Percentiles rank a stretch among this genome's conserved stretches.
Evolutionary conservation across 2,797 vertebrate species (phyloP).

Genomic region (Helicolenus hilgendorfi): DNA sequence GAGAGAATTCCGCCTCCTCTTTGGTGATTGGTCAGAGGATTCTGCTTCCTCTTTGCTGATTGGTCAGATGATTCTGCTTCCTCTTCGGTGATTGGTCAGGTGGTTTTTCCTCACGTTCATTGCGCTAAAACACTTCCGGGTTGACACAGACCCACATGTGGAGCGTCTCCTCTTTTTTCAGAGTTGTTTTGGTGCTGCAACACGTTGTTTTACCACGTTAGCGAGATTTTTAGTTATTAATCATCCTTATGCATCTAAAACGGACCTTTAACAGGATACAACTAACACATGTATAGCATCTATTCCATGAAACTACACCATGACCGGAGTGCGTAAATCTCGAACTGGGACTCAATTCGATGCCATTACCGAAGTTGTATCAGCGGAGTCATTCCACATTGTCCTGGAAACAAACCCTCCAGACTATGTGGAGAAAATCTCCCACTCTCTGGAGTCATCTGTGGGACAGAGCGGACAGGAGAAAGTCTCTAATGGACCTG

Average conservation of each 20-base stretch:
- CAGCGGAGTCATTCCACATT: accelerated
- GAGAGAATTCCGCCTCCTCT: accelerated
- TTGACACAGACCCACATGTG: neutral
- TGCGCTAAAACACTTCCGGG: conserved; percentile 51
- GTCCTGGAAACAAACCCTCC: neutral
- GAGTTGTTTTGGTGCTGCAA: neutral
- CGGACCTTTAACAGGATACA: accelerated
- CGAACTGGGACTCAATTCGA: accelerated
- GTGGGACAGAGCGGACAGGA: neutral
- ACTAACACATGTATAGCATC: too few relatives aligned
- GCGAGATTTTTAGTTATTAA: accelerated
- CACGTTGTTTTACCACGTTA: accelerated
- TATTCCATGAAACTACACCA: neutral
- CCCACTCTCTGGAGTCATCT: conserved; percentile 5
- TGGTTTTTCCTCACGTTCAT: neutral
- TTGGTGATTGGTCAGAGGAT: conserved; percentile 34
- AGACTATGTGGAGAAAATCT: conserved; percentile 20
- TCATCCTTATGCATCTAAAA: neutral
- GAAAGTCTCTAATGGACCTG: neutral
- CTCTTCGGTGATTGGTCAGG: conserved; percentile 55
- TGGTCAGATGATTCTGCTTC: conserved; percentile 22
- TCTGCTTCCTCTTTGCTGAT: conserved; percentile 12
- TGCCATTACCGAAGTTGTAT: neutral
- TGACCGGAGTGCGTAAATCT: neutral
- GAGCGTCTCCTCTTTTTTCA: accelerated